A percentile compares a stretch with the other conserved stretches of the same genome.
Conservation (phyloP, 2,797 vertebrate genomes). For the Halcyon badia region DNA sequence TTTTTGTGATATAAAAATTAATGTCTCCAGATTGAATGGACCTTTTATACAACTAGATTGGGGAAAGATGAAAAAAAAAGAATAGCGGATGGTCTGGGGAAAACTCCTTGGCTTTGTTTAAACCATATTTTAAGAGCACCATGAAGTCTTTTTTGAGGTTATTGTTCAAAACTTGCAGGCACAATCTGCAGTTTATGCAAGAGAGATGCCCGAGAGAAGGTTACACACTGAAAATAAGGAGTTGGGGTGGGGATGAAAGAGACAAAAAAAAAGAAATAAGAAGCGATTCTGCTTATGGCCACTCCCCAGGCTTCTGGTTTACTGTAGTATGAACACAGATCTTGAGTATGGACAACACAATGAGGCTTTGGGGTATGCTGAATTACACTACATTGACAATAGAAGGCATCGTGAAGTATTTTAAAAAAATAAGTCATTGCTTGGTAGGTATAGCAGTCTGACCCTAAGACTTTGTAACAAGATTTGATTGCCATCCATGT, state of each 20-base stretch:
- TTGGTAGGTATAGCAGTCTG: neutral
- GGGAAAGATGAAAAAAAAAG: neutral
- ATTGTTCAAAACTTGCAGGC: neutral
- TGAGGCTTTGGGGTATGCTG: neutral
- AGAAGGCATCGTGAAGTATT: neutral
- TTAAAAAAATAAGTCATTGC: neutral
- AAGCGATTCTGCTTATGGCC: neutral
- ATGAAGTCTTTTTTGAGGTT: neutral
- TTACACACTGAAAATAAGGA: neutral
- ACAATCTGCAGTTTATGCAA: neutral
- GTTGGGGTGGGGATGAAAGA: fast-evolving
- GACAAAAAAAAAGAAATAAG: neutral
- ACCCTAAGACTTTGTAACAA: neutral
- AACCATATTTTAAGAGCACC: neutral
- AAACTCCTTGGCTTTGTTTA: neutral
- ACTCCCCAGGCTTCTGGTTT: neutral
- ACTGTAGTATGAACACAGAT: neutral
- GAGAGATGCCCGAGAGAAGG: neutral
- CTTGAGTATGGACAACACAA: neutral
- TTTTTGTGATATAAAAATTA: neutral
- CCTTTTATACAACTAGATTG: neutral
- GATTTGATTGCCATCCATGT: slow-evolving; percentile 43
- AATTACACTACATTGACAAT: neutral
- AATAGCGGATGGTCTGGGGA: neutral
- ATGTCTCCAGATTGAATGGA: neutral